Percentiles rank a stretch among this genome's conserved stretches.
These are phyloP conservation scores for Rhadina sibilatrix DNA, from an alignment of 2,113 vertebrate species.

Conservation along the genomic window DNA sequence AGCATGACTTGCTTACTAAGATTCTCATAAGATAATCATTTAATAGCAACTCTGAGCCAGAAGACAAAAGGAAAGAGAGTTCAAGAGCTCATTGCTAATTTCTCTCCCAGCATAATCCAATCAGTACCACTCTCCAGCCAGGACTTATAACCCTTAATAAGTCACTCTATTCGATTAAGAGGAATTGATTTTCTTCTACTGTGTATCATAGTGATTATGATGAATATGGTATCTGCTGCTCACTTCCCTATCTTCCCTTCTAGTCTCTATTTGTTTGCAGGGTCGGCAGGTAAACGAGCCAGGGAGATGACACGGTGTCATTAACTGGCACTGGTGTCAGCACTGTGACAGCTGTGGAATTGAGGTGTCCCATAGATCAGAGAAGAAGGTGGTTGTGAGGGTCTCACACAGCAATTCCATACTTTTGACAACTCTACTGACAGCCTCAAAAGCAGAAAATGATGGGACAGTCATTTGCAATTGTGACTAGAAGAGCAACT, in stretches of 20 bases:
- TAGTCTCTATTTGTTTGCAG: constrained; percentile 69
- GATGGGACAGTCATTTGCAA: constrained; percentile 21
- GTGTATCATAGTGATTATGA: constrained; percentile 85
- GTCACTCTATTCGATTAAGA: constrained; percentile 87
- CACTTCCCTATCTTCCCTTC: constrained; percentile 13
- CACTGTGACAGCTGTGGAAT: constrained; percentile 75
- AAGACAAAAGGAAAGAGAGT: constrained; percentile 73
- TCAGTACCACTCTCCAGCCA: constrained; percentile 73
- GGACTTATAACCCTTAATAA: constrained; percentile 87
- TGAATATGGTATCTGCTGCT: constrained; percentile 76
- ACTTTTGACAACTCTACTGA: constrained; percentile 16
- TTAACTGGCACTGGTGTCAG: constrained; percentile 85
- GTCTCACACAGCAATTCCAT: constrained; percentile 24
- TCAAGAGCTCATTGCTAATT: constrained; percentile 75
- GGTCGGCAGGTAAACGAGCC: constrained; percentile 64
- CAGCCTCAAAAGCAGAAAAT: constrained; percentile 23
- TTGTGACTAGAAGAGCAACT: background rate
- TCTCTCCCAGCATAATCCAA: constrained; percentile 78
- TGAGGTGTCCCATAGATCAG: constrained; percentile 71
- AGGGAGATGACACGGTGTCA: constrained; percentile 68
- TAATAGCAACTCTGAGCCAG: constrained; percentile 62
- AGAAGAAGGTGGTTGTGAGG: constrained; percentile 52
- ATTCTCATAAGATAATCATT: constrained; percentile 70
- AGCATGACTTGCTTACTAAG: constrained; percentile 71
- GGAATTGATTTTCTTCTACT: constrained; percentile 81